These are phyloP conservation scores for Macquaria australasica DNA, from an alignment of 2,113 vertebrate genomes.

Conservation along the genomic window DNA sequence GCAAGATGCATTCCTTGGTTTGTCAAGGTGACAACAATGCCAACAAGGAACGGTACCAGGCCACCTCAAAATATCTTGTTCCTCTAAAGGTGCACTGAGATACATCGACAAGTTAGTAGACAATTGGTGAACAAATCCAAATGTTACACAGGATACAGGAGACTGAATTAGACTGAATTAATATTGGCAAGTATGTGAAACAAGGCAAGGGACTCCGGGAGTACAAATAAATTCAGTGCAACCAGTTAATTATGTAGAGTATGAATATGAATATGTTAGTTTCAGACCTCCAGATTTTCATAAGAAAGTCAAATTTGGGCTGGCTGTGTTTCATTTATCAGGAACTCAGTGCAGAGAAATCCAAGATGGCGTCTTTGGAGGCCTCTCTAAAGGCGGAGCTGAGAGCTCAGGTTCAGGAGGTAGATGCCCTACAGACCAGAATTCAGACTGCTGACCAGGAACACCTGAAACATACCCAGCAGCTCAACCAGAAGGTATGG, in stretches of 20 bases:
- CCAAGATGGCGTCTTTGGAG: constrained; percentile 31
- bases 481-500: constrained; percentile 21
- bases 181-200: not conserved
- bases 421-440: not conserved
- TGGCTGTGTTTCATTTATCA: not conserved
- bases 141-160: not conserved
- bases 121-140: not conserved
- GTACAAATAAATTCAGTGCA: not conserved
- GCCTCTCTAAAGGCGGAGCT: constrained; percentile 13
- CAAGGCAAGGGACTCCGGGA: not conserved
- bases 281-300: not conserved
- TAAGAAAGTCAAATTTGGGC: not conserved
- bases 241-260: not conserved
- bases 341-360: constrained; percentile 39
- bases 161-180: not conserved
- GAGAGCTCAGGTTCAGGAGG: constrained; percentile 2
- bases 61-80: not conserved
- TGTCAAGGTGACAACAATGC: not conserved
- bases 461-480: constrained; percentile 8
- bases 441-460: not conserved
- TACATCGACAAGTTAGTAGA: not conserved
- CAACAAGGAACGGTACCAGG: not conserved
- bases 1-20: not conserved
- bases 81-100: not conserved
- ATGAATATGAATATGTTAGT: not conserved